A percentile compares a stretch with the other conserved stretches of the same genome.
phyloP scores from a whole-genome alignment of 1,140 invertebrate genomes.

The Drosophila albomicans region DNA sequence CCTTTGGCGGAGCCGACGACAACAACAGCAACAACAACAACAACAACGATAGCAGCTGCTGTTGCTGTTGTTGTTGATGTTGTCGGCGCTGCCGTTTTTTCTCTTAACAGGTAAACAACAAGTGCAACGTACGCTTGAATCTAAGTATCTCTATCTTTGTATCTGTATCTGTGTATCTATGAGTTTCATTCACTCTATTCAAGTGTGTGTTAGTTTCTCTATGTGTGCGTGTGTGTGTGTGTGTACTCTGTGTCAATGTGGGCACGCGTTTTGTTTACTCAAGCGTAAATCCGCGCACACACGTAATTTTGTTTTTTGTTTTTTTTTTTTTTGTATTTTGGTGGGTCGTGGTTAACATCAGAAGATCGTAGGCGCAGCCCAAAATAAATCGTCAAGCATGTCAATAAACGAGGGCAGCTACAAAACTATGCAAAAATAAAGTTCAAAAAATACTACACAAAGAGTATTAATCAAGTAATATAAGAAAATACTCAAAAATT shows the following conservation, averaged over 20 bases:
- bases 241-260: constrained; percentile 32
- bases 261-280: constrained; percentile 66
- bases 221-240: constrained; percentile 21
- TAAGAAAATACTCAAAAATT: too few species aligned
- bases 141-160: constrained; percentile 36
- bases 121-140: constrained; percentile 72
- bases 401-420: constrained; percentile 33
- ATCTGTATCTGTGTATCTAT: constrained; percentile 15
- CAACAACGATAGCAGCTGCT: constrained; percentile 15
- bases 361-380: constrained; percentile 48
- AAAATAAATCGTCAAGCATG: constrained; percentile 36
- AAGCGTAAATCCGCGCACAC: constrained; percentile 79
- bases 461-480: too few species aligned
- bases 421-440: not conserved
- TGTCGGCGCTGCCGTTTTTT: constrained; percentile 60
- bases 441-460: too few species aligned
- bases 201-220: constrained; percentile 7
- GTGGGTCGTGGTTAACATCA: constrained; percentile 37
- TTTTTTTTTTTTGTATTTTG: not conserved
- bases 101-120: constrained; percentile 72
- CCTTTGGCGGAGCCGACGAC: constrained; percentile 69
- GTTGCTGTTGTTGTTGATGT: constrained; percentile 15
- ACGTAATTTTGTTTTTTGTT: constrained; percentile 58
- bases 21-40: constrained; percentile 11
- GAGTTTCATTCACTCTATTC: not conserved